These are phyloP conservation scores for Trematomus loennbergii DNA, from an alignment of 2,113 vertebrate species.

Conservation along the genomic window DNA sequence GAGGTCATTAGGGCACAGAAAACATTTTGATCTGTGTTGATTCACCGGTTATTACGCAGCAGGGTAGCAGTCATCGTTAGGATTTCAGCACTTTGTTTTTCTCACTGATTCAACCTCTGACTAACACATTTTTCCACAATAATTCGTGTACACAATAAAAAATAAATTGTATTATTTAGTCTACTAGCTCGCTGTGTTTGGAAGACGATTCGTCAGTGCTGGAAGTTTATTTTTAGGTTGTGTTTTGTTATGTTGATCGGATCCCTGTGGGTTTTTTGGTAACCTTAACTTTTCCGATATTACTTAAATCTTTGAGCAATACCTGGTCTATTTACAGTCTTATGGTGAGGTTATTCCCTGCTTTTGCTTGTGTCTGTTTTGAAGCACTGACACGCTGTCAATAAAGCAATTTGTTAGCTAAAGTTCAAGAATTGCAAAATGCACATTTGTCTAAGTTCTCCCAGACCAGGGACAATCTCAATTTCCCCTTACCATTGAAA, in stretches of 20 bases:
- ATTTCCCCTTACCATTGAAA: too few relatives aligned
- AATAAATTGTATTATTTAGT: constrained; percentile 69
- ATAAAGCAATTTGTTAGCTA: too few relatives aligned
- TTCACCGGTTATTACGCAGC: constrained; percentile 14
- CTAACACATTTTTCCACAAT: constrained; percentile 52
- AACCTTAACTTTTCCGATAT: too few relatives aligned
- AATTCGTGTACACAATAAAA: constrained; percentile 42
- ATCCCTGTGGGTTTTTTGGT: too few relatives aligned
- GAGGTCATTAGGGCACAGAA: constrained; percentile 1
- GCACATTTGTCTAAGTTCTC: too few relatives aligned
- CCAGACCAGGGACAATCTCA: too few relatives aligned
- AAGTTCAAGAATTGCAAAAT: too few relatives aligned
- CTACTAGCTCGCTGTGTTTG: constrained; percentile 42
- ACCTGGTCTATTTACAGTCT: neutral
- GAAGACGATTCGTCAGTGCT: constrained; percentile 14
- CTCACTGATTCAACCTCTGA: constrained; percentile 49
- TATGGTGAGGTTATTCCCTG: too few relatives aligned
- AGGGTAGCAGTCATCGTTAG: neutral
- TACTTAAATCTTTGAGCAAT: too few relatives aligned
- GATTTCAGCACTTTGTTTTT: constrained; percentile 48
- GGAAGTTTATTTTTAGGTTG: constrained; percentile 32
- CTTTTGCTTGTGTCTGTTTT: too few relatives aligned
- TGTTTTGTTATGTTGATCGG: neutral
- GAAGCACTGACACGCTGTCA: too few relatives aligned
- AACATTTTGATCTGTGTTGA: constrained; percentile 1